Conservation (phyloP, 2,888 invertebrate genomes). For the Metalampra italica region DNA sequence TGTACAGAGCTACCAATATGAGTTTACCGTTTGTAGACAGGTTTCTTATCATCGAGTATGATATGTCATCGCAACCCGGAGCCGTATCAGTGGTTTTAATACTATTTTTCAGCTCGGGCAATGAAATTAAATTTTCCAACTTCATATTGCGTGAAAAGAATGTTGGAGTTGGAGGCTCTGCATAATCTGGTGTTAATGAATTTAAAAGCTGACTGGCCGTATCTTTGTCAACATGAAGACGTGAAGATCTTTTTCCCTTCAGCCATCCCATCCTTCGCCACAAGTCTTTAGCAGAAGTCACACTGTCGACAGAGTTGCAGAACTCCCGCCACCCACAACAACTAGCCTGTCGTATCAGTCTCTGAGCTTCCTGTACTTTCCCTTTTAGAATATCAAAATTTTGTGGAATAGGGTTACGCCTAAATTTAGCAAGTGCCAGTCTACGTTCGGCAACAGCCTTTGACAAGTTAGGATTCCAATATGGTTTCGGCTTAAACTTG, state of each 20-base stretch:
- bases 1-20: slow-evolving; percentile 7
- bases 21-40: slow-evolving; percentile 9
- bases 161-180: not conserved
- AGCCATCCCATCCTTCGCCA: slow-evolving; percentile 19
- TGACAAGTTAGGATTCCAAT: slow-evolving; percentile 21
- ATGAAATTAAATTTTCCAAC: not conserved
- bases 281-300: slow-evolving; percentile 8
- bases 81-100: slow-evolving; percentile 10
- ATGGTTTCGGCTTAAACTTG: slow-evolving; percentile 21
- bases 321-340: slow-evolving; percentile 6
- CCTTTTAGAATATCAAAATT: slow-evolving; percentile 12
- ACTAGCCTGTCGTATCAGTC: slow-evolving; percentile 8
- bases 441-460: slow-evolving; percentile 19
- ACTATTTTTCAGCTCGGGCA: slow-evolving; percentile 4
- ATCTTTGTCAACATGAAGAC: not conserved
- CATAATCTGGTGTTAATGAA: slow-evolving; percentile 7
- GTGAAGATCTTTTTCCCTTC: slow-evolving; percentile 9
- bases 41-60: slow-evolving; percentile 13
- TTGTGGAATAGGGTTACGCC: slow-evolving; percentile 19
- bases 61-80: slow-evolving; percentile 8
- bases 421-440: slow-evolving; percentile 16
- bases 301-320: slow-evolving; percentile 9
- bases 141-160: slow-evolving; percentile 1
- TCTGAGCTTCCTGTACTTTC: slow-evolving; percentile 11
- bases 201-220: slow-evolving; percentile 1